Percentiles rank a stretch among this genome's conserved stretches.
These are phyloP conservation scores for Julus scanicus DNA, from an alignment of 2,888 invertebrate genomes.

Conservation along the genomic window DNA sequence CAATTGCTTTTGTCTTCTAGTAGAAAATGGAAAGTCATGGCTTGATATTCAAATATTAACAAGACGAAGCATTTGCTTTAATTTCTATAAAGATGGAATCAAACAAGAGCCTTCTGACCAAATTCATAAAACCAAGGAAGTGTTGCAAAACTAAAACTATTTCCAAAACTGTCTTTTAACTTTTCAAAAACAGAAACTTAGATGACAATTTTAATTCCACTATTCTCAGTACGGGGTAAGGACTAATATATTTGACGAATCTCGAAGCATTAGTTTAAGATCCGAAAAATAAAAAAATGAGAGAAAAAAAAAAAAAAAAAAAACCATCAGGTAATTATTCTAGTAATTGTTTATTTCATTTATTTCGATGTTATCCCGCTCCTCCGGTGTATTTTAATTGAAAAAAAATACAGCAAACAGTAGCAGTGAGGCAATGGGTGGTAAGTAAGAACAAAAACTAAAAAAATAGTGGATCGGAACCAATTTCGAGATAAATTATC, in stretches of 20 bases:
- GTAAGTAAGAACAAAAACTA: neutral
- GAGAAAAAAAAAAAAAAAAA: no score
- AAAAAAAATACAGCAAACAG: neutral
- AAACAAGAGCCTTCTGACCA: no score
- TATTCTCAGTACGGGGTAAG: neutral
- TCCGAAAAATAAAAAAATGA: no score
- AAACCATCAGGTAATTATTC: constrained; percentile 33
- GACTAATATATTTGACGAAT: neutral
- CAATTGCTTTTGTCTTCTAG: no score
- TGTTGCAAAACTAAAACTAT: no score
- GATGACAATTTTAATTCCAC: neutral
- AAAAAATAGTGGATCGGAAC: neutral
- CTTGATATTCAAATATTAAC: no score
- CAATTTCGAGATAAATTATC: constrained; percentile 8
- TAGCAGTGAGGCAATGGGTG: neutral
- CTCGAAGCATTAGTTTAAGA: neutral
- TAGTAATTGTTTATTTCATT: constrained; percentile 21
- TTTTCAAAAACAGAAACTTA: no score
- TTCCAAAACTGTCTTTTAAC: no score
- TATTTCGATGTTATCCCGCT: constrained; percentile 18
- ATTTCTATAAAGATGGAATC: no score
- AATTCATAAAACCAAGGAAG: no score
- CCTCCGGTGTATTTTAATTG: neutral
- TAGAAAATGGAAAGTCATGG: no score
- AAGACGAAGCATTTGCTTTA: no score